Percentiles rank a stretch among this genome's conserved stretches.
Conservation (phyloP, 2,888 invertebrate species). For the Tupiocoris notatus region DNA sequence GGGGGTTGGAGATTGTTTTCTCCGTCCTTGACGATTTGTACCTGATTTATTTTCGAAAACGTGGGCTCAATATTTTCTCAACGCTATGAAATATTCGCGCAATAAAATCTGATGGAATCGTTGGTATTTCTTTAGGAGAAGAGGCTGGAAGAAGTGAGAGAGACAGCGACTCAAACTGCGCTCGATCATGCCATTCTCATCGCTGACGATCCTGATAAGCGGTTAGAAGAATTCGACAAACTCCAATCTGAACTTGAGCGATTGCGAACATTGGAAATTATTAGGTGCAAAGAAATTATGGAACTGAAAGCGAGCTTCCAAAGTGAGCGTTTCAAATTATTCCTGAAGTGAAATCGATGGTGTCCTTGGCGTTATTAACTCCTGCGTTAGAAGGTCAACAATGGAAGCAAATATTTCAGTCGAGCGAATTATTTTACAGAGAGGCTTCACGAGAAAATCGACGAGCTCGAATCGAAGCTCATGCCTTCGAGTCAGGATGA, state of each 20-base stretch:
- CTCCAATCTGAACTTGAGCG: conserved; percentile 42
- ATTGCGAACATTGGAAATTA: conserved; percentile 31
- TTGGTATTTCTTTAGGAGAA: not conserved
- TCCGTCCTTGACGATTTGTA: no score
- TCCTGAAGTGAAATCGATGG: no score
- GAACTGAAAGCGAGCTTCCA: conserved; percentile 34
- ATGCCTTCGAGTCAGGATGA: conserved; percentile 30
- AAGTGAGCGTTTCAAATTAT: conserved; percentile 21
- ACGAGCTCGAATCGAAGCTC: conserved; percentile 40
- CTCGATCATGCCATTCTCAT: not conserved
- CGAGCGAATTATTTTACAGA: no score
- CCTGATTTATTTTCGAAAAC: no score
- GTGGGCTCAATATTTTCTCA: no score
- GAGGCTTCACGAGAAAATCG: conserved; percentile 31
- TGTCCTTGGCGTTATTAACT: no score
- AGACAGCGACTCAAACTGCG: conserved; percentile 24
- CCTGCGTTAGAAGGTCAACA: no score
- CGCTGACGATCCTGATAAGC: conserved; percentile 5
- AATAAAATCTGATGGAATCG: no score
- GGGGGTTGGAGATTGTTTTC: no score
- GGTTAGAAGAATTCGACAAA: conserved; percentile 43
- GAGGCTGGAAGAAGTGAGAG: conserved; percentile 16
- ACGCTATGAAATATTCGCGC: no score
- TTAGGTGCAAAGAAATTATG: conserved; percentile 39
- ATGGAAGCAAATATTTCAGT: no score